Evolutionary conservation across 2,888 invertebrate genomes (phyloP), one percentile per base, ranked within the genome.

Genomic region (Caenorhabditis sp.): DNA sequence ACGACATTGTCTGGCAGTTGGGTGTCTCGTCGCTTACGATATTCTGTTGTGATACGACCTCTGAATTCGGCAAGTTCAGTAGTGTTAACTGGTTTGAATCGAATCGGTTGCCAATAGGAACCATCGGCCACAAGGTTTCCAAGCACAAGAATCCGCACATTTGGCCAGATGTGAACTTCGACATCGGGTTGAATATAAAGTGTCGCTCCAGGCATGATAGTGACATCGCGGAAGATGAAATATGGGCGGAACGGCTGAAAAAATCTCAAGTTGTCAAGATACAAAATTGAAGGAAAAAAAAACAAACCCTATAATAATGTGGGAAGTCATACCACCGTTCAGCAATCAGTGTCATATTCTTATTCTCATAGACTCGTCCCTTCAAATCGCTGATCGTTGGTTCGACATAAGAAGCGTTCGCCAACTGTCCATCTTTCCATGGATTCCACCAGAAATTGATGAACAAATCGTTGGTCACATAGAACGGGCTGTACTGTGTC

Each of bases 151-250:
- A 87, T 87, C 12, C 85, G 72, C 61, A 99, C 94, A 89, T 95
- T 95, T 0, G 97, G 94, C 50, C 93, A 93, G 88, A 99, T 96
- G 89, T 97, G 95, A 88, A 99, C 90, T 55, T 81, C 78, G 1
- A 85, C 85, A 6, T 95, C 96, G 1, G 95, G 93, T 79, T 92
- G 92, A 66, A 99, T 94, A 0, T 92, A 92, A 43, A 99, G 89
- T 0, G 93, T 93, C 0, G 92, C 93, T 72, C 92, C 93, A 0
- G 97, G 97, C 97, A 99, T 96, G 0, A 99, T 92, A 0, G 97
- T 99, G 51, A 99, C 92, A 88, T 99, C 99, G 0, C 94, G 91
- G 78, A 91, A 91, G 21, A 99, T 91, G 0, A 92, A 87, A 84
- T 95, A 96, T 0, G 95, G 94, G 50, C 81, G 69, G 58, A 76